Base-by-base conservation (phyloP, 2,113 vertebrate genomes). In the Ramphastos sulfuratus region DNA sequence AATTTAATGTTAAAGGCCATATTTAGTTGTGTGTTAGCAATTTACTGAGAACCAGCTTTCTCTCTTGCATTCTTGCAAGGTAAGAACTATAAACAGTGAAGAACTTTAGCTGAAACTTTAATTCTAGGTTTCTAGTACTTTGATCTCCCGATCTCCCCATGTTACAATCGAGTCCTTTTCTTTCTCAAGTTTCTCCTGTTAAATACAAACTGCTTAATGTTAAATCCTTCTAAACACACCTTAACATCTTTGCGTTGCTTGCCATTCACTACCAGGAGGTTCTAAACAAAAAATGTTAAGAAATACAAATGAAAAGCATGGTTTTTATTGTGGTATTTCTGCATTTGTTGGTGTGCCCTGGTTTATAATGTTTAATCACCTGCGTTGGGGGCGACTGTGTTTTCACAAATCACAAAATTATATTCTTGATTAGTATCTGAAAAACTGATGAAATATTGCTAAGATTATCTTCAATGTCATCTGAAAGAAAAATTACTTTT, bases 371-470 rank as follows among this genome's bases (percentile, higher is more conserved):
- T 81, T 92, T 28, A 52, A 64, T 67, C 18, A 23, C 6, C 30
- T 39, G 0, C 64, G 18, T n/a, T 63, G 56, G 9, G 27, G 12
- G 63, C 7, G 37, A 39, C 83, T 64, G 10, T 59, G 31, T 55
- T 86, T 67, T 83, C 86, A 31, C 74, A 78, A 92, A 48, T 93
- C 25, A 48, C 31, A 42, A 58, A 20, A 55, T 28, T 91, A 15
- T 65, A 15, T 69, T 86, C 42, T 60, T 86, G 70, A 55, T 90
- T 64, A 64, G 61, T 81, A 56, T 60, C 67, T 85, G 75, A 82
- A 94, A 69, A 67, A 31, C 50, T 70, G 35, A 42, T 79, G 6
- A 66, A 82, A 65, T 79, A 50, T 35, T 39, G 20, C 39, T 46
- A 73, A 76, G 64, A 39, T 91, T 50, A 58, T 60, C 56, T 59